phyloP scores from a whole-genome alignment of 2,113 vertebrate genomes.

The Heterocephalus glaber region DNA sequence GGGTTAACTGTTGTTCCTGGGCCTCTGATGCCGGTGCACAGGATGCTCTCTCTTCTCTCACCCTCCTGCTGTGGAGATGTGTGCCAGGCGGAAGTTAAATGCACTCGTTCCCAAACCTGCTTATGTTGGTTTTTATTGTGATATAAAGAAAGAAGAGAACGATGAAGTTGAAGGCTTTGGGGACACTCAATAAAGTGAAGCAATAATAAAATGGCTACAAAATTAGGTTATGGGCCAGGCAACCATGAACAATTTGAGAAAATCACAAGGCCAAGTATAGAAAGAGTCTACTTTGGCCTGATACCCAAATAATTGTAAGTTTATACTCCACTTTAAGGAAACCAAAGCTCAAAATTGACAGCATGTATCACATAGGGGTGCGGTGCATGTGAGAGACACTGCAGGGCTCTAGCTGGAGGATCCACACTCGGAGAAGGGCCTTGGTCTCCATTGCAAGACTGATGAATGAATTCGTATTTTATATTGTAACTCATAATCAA shows the following conservation, averaged over 20 bases:
- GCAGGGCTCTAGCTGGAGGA: too few species aligned
- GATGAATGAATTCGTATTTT: not conserved
- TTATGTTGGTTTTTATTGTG: fast-evolving
- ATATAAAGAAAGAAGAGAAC: not conserved
- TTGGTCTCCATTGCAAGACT: fast-evolving
- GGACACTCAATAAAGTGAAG: not conserved
- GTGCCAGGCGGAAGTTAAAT: fast-evolving
- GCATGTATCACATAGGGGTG: fast-evolving
- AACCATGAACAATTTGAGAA: not conserved
- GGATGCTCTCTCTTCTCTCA: not conserved
- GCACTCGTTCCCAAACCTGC: not conserved
- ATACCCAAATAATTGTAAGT: not conserved
- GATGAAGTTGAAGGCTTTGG: not conserved
- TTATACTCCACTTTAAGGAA: not conserved
- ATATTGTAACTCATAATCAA: not conserved
- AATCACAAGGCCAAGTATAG: not conserved
- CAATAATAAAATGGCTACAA: not conserved
- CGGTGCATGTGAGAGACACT: not conserved
- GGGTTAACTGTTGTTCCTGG: fast-evolving
- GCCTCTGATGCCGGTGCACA: not conserved
- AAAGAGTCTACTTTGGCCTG: fast-evolving
- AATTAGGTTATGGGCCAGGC: not conserved
- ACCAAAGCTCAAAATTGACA: not conserved
- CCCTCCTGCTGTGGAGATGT: fast-evolving
- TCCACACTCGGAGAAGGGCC: not conserved